Percentiles rank a stretch among this genome's conserved stretches.
Conservation (phyloP, 2,888 invertebrate species). For the Eupithecia abbreviata region DNA sequence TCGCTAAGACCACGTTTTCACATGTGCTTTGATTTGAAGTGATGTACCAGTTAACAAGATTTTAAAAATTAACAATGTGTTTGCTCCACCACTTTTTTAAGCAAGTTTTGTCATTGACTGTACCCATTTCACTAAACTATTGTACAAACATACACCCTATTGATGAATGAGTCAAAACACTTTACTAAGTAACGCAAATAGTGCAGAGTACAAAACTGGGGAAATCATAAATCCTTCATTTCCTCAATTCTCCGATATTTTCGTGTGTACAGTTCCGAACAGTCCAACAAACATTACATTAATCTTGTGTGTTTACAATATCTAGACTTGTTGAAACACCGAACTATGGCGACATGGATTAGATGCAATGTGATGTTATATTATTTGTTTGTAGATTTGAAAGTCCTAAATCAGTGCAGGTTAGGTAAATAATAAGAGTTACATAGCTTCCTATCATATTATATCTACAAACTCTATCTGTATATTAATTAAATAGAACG, state of each 20-base stretch:
- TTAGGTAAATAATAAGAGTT: not conserved
- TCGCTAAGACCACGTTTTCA: not conserved
- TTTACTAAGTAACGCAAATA: constrained; percentile 4
- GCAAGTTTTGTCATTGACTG: not conserved
- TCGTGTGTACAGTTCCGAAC: not conserved
- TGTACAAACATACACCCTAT: not conserved
- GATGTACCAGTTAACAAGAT: no score
- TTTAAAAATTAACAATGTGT: not conserved
- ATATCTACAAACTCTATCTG: no score
- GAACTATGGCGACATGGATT: not conserved
- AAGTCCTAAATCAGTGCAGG: not conserved
- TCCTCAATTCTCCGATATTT: constrained; percentile 3
- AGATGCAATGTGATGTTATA: not conserved
- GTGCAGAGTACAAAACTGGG: not conserved
- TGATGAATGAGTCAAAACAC: not conserved
- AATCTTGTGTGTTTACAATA: constrained; percentile 41
- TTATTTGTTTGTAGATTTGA: not conserved
- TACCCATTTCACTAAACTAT: not conserved
- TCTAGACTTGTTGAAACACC: constrained; percentile 9
- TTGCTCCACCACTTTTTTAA: no score
- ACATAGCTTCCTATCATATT: not conserved
- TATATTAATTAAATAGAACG: no score
- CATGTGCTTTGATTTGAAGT: no score
- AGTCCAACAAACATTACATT: constrained; percentile 42
- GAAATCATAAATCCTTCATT: constrained; percentile 10